phyloP scores from a whole-genome alignment of 92 coral and sea anemone species.

The Bergia puertoricense region DNA sequence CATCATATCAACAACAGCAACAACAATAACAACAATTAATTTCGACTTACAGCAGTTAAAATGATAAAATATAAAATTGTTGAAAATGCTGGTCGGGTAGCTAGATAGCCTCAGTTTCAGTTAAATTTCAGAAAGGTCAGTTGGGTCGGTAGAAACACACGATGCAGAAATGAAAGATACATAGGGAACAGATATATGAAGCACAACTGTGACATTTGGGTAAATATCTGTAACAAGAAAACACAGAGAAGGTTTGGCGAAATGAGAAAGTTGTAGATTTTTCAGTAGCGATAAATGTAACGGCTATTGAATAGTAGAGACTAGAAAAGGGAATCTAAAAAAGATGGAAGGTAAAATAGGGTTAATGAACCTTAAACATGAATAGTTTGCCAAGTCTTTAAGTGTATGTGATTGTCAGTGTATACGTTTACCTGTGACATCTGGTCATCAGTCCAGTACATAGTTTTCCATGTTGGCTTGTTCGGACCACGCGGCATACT shows the following conservation, averaged over 20 bases:
- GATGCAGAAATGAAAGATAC: background rate
- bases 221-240: no score
- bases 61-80: background rate
- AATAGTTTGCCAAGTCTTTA: no score
- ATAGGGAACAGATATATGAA: background rate
- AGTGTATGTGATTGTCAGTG: background rate
- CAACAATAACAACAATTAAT: no score
- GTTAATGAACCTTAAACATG: background rate
- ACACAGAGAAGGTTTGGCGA: background rate
- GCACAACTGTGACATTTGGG: background rate
- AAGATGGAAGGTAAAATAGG: no score
- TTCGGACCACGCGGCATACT: constrained; percentile 90
- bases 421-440: background rate
- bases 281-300: background rate
- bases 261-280: background rate
- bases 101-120: no score
- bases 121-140: no score
- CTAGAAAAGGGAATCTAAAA: background rate
- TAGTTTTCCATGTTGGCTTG: constrained; percentile 92
- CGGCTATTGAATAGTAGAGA: no score
- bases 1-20: background rate
- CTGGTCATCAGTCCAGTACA: constrained; percentile 17
- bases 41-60: background rate
- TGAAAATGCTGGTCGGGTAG: background rate
- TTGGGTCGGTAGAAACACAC: background rate